Base-by-base conservation (phyloP, 1,140 invertebrate species). In the Popillia japonica region DNA sequence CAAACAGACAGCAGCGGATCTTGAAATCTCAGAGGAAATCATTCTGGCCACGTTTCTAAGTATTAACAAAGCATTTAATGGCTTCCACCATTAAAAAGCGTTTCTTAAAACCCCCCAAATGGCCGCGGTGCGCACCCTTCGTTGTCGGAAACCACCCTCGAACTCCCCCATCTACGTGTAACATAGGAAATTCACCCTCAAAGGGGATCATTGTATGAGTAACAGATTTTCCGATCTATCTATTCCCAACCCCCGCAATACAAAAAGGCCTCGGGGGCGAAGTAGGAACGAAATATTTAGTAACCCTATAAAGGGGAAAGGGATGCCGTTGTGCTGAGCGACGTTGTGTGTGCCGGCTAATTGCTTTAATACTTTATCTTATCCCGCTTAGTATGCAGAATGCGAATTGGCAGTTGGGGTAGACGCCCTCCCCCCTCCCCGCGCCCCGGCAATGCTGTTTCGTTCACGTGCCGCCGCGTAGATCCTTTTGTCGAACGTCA, bases 41-140 rank as follows among this genome's bases (percentile, higher is more conserved):
- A 55, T 55, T 17, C 48, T 14, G 14, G 17, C 48, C 14, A 55
- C 17, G 48, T 55, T 55, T 55, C 17, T n/a, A 17, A 17, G 48
- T 55, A 55, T 55, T 55, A 55, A 55, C 48, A 55, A 55, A 55
- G 48, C 48, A 55, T 55, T 55, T 55, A 55, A 55, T 55, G 48
- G 48, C 48, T 17, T 55, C 14, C 48, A 6, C 48, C 48, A 55
- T 55, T 55, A 55, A 55, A 55, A 55, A 55, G 48, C 48, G 48
- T 17, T 55, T 55, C 48, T 55, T 55, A 17, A 55, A 17, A 17
- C 17, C 48, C 48, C 48, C 17, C 27, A 34, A 34, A 34, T 34
- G 27, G 27, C 48, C 48, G 14, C 6, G 48, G 44, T 17, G 48
- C 48, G 48, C 48, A n/a, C 48, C 14, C 48, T 55, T 17, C n/a